Conservation (phyloP, 2,113 vertebrate genomes). For the Pongo pygmaeus region DNA sequence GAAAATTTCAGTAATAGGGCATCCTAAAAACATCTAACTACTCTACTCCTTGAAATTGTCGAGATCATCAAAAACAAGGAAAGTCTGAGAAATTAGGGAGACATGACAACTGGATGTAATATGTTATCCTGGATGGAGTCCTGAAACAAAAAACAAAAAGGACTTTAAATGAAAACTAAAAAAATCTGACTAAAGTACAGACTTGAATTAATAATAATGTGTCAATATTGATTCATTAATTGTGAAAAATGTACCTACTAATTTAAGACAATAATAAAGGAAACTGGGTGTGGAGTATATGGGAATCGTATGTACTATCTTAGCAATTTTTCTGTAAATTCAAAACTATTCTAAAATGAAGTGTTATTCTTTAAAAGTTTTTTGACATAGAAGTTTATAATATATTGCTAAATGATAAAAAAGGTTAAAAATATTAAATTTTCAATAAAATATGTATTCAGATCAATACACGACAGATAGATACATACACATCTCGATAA, state of each 20-base stretch:
- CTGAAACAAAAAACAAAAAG: not conserved
- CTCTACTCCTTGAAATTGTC: not conserved
- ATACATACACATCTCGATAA: not conserved
- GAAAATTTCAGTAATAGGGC: not conserved
- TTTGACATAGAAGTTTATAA: not conserved
- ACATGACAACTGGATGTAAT: not conserved
- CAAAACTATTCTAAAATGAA: conserved; percentile 33
- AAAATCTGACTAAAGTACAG: not conserved
- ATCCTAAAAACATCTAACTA: not conserved
- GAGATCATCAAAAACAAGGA: not conserved
- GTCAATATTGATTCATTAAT: not conserved
- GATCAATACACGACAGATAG: not conserved
- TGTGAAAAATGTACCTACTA: not conserved
- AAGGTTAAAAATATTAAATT: not conserved
- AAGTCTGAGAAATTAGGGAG: not conserved
- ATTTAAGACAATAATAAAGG: not conserved
- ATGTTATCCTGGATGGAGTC: not conserved
- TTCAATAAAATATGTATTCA: not conserved
- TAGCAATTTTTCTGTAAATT: not conserved
- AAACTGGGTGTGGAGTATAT: not conserved
- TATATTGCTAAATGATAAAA: not conserved
- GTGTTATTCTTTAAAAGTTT: not conserved
- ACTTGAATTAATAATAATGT: not conserved
- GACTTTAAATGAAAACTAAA: not conserved
- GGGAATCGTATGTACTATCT: not conserved